Evolutionary conservation across 1,140 invertebrate genomes (phyloP), one percentile per base, ranked within the genome.

Genomic region (Caenorhabditis briggsae): DNA sequence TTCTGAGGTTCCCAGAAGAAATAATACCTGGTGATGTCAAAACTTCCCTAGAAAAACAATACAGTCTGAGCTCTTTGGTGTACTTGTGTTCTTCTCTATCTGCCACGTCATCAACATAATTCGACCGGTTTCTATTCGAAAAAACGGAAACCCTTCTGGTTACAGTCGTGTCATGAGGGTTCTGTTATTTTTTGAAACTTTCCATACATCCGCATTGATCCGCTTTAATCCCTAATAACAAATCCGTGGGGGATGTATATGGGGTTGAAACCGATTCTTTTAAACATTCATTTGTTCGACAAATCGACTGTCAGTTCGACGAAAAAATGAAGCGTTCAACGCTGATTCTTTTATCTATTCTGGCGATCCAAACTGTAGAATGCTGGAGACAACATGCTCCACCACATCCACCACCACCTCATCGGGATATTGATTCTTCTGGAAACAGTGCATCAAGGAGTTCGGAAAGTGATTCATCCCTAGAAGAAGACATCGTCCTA

Each of bases 201-300:
- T 74, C 33, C 46, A 78, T 78, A 78, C 70, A 78, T 78, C 70
- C 70, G 46, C 70, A 78, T 78, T 78, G 70, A 78, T 78, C 70
- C 70, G 43, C 70, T 50, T 46, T 78, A 78, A 78, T 78, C 70
- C 70, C 70, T 50, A 18, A 78, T 78, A 78, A 78, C 70, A 78
- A 50, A 70, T 23, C 20, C 33, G 33, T 33, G 8, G 70, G 2
- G 43, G 9, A 14, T 11, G 12, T 11, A 23, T 48, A 25, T 8
- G 46, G 33, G 70, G 8, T 78, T 50, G 46, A 78, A 50, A 43
- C n/a, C 70, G 46, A 78, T 50, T 78, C 70, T 78, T 78, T 78
- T 78, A 70, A 78, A 48, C n/a, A 78, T 50, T 78, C 46, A 50
- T 18, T 78, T 41, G 70, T 50, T 78, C 46, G 70, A 46, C 18